Percentiles rank a stretch among this genome's conserved stretches.
Conservation (phyloP, 2,888 invertebrate species). For the Zaprionus lineosus region DNA sequence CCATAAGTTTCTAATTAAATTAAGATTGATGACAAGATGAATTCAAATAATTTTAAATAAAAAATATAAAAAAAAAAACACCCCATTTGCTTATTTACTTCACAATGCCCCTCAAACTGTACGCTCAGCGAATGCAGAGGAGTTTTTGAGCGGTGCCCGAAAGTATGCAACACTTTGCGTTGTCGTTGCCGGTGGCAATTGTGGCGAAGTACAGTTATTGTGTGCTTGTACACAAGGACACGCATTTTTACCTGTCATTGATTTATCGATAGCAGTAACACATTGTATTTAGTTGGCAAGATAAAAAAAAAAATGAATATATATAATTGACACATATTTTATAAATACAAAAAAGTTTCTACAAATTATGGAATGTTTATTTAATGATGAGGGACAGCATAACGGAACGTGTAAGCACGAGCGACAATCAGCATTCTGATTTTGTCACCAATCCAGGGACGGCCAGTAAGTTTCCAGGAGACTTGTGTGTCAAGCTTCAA, state of each 20-base stretch:
- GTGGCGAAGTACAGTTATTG: neutral
- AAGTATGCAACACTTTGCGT: constrained; percentile 44
- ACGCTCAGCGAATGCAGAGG: neutral
- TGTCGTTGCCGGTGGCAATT: neutral
- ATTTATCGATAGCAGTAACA: constrained; percentile 16
- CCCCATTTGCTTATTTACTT: neutral
- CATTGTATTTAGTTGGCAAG: neutral
- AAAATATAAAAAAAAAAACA: too few relatives aligned
- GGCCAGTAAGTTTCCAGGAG: constrained; percentile 20
- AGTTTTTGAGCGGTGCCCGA: constrained; percentile 20
- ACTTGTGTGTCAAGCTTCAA: neutral
- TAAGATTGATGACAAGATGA: constrained; percentile 28
- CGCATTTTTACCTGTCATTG: neutral
- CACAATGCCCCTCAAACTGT: neutral
- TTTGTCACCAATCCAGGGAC: constrained; percentile 42
- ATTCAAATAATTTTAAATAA: too few relatives aligned
- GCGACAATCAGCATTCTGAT: constrained; percentile 52
- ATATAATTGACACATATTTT: constrained; percentile 22
- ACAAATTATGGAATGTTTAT: constrained; percentile 35
- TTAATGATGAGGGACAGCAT: constrained; percentile 57
- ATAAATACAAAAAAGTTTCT: constrained; percentile 1
- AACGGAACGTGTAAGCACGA: constrained; percentile 52
- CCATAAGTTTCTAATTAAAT: constrained; percentile 9
- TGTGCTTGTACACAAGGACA: neutral
- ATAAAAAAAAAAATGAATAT: neutral